Percentiles rank a stretch among this genome's conserved stretches.
Conservation (phyloP, 2,797 vertebrate species). For the Lateolabrax maculatus region DNA sequence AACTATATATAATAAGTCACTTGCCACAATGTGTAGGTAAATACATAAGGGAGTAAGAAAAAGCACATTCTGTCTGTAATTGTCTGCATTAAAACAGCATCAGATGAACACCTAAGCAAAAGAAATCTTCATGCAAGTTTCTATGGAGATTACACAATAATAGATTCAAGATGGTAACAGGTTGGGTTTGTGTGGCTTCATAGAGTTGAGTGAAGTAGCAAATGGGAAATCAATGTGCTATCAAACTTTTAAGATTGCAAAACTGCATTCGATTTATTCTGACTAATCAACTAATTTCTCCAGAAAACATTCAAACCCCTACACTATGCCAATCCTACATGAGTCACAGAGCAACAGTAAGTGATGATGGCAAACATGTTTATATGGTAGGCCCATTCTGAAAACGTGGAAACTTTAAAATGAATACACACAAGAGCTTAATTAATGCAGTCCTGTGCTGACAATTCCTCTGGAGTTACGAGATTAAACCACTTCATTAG, state of each 20-base stretch:
- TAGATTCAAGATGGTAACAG: neutral
- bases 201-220: neutral
- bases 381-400: neutral
- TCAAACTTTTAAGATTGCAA: conserved; percentile 24
- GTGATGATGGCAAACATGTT: conserved; percentile 31
- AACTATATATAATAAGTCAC: conserved; percentile 46
- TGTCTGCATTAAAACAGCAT: neutral
- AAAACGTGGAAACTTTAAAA: conserved; percentile 52
- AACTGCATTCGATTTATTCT: conserved; percentile 13
- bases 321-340: neutral
- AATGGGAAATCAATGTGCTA: conserved; percentile 14
- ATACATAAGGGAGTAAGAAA: neutral
- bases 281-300: conserved; percentile 8
- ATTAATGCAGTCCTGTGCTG: conserved; percentile 68
- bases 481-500: conserved; percentile 82
- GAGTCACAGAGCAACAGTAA: neutral
- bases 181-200: conserved; percentile 1
- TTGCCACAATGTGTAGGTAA: neutral
- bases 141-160: neutral
- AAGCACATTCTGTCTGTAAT: neutral
- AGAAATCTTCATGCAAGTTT: neutral
- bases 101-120: neutral
- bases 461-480: conserved; percentile 70
- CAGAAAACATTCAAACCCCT: conserved; percentile 1
- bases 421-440: conserved; percentile 48